Evolutionary conservation across 2,888 invertebrate genomes (phyloP).

Genomic region (Lasioglossum zephyrum): DNA sequence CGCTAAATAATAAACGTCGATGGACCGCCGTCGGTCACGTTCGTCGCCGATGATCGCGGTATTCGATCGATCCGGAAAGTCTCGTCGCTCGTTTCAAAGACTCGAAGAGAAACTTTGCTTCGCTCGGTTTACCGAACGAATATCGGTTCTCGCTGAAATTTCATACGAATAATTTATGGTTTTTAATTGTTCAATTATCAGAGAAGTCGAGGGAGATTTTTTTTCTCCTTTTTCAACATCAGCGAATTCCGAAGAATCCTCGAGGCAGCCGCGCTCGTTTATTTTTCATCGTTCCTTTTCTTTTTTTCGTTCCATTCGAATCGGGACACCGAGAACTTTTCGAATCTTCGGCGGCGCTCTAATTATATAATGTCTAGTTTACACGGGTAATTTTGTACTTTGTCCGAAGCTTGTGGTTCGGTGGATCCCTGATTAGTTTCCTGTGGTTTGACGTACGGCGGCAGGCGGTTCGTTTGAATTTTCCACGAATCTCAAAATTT

Average conservation of each 20-base stretch:
- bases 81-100: not conserved
- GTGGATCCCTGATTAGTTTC: slow-evolving; percentile 38
- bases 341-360: not conserved
- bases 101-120: not conserved
- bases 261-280: not conserved
- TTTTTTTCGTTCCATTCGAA: not conserved
- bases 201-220: not conserved
- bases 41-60: slow-evolving; percentile 9
- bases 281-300: not conserved
- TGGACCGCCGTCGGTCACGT: slow-evolving; percentile 31
- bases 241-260: not conserved
- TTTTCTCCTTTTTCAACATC: not conserved
- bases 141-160: not conserved
- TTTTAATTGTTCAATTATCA: not conserved
- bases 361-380: slow-evolving; percentile 39
- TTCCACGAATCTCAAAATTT: not conserved
- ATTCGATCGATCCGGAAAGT: not conserved
- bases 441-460: slow-evolving; percentile 49
- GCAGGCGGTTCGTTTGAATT: not conserved
- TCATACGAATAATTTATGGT: not conserved
- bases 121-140: not conserved
- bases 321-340: not conserved
- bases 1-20: slow-evolving; percentile 57
- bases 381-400: slow-evolving; percentile 67
- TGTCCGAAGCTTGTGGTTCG: slow-evolving; percentile 39